phyloP scores from a whole-genome alignment of 2,113 vertebrate species.

The Haemorhous mexicanus region DNA sequence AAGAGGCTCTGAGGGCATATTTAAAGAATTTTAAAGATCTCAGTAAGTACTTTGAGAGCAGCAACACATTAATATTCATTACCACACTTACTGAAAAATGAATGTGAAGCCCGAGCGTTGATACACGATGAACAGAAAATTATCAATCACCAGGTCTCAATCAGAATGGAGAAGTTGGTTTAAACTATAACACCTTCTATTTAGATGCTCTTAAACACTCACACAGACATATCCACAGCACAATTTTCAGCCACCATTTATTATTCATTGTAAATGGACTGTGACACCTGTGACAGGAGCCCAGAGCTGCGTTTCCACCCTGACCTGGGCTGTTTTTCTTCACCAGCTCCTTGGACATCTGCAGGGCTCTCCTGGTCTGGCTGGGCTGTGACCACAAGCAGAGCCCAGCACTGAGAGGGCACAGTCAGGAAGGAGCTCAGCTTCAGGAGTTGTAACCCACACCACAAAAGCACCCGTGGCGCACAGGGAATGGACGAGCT shows the following conservation, averaged over 20 bases:
- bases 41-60: not conserved
- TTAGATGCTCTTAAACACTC: not conserved
- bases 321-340: not conserved
- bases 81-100: not conserved
- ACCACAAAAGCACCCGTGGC: not conserved
- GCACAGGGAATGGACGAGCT: not conserved
- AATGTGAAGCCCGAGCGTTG: not conserved
- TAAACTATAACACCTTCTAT: not conserved
- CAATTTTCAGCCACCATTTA: not conserved
- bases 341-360: not conserved
- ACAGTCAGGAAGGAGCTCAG: not conserved
- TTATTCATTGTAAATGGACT: not conserved
- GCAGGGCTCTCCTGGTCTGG: not conserved
- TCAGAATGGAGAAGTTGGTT: not conserved
- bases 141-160: not conserved
- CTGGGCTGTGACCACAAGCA: not conserved
- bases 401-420: not conserved
- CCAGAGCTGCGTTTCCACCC: not conserved
- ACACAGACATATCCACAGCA: not conserved
- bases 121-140: not conserved
- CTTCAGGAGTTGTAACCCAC: not conserved
- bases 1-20: not conserved
- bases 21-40: slow-evolving; percentile 16
- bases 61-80: slow-evolving; percentile 46
- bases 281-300: not conserved